phyloP scores from a whole-genome alignment of 2,888 invertebrate genomes.

The Tanytarsus gracilentus region DNA sequence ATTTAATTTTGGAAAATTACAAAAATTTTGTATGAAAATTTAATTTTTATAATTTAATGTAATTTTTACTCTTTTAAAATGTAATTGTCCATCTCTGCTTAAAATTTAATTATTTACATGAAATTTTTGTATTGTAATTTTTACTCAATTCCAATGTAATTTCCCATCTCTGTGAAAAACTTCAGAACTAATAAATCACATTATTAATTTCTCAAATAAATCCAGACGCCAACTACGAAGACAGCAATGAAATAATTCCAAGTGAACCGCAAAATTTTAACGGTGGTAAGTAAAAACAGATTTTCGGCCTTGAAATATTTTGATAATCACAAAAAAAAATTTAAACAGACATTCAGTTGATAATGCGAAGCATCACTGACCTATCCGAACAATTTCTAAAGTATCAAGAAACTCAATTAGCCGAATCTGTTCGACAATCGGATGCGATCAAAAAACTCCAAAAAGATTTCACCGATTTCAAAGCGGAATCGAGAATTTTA shows the following conservation, averaged over 20 bases:
- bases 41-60: no score
- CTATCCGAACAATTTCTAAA: no score
- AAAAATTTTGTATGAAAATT: no score
- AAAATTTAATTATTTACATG: no score
- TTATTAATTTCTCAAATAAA: not conserved
- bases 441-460: conserved; percentile 1
- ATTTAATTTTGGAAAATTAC: no score
- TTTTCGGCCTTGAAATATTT: not conserved
- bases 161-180: no score
- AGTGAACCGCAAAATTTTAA: conserved; percentile 18
- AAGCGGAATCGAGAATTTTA: not conserved
- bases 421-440: no score
- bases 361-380: conserved; percentile 11
- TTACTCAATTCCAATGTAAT: no score
- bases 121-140: no score
- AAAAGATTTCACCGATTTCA: not conserved
- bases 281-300: conserved; percentile 11
- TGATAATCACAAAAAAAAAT: not conserved
- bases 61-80: no score
- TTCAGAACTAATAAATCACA: not conserved
- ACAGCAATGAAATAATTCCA: conserved; percentile 7
- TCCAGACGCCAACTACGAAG: conserved; percentile 18
- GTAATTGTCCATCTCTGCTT: no score
- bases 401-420: no score
- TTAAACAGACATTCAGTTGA: not conserved